These are phyloP conservation scores for Mesoclemmys tuberculata DNA, from an alignment of 2,113 vertebrate species.

Conservation along the genomic window DNA sequence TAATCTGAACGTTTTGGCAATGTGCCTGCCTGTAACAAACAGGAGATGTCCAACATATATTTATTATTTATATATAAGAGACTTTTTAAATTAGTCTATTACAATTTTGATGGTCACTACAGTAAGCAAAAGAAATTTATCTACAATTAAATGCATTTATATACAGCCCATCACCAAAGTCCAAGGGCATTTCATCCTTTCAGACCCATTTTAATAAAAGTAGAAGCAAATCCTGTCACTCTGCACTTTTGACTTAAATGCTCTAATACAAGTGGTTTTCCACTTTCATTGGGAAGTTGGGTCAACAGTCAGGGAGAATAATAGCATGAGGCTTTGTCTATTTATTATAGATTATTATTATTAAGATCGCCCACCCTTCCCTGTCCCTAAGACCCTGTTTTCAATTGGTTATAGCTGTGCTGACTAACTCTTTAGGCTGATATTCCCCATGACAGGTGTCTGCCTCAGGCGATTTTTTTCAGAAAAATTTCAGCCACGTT, in stretches of 20 bases:
- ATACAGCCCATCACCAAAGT: background rate
- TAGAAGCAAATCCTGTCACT: background rate
- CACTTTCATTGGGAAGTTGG: background rate
- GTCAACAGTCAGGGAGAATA: background rate
- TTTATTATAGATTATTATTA: background rate
- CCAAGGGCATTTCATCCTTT: background rate
- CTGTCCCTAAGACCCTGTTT: background rate
- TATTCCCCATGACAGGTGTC: background rate
- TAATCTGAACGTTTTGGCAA: background rate
- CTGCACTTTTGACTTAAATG: background rate
- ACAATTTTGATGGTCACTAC: slow-evolving; percentile 5
- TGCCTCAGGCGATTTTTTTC: background rate
- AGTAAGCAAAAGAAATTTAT: slow-evolving; percentile 1
- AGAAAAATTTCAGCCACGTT: background rate
- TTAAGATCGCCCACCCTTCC: background rate
- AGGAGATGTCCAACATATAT: background rate
- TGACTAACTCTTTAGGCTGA: background rate
- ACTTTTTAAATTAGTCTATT: slow-evolving; percentile 20
- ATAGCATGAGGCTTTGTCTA: background rate
- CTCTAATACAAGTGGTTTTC: background rate
- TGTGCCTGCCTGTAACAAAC: background rate
- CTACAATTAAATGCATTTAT: slow-evolving; percentile 3
- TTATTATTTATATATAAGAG: slow-evolving; percentile 9
- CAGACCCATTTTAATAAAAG: background rate
- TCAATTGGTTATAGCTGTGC: background rate